phyloP scores from a whole-genome alignment of 2,888 invertebrate genomes.

The Calameuta pallipes region DNA sequence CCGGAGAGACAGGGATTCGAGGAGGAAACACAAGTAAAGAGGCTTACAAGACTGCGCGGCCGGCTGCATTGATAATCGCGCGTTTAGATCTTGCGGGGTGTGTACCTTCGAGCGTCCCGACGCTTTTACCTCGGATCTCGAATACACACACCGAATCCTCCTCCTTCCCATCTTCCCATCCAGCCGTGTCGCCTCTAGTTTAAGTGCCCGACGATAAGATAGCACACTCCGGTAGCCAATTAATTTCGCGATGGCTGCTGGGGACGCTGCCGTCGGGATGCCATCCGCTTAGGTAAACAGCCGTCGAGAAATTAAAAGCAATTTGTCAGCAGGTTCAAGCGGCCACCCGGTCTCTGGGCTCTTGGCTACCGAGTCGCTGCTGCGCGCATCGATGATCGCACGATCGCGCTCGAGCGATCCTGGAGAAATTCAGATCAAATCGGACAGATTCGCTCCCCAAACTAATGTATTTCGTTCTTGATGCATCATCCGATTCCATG shows the following conservation, averaged over 20 bases:
- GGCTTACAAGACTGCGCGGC: conserved; percentile 47
- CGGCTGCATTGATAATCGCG: conserved; percentile 59
- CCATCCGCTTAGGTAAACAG: conserved; percentile 58
- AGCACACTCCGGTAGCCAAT: conserved; percentile 57
- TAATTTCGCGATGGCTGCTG: conserved; percentile 56
- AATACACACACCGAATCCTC: too few species aligned
- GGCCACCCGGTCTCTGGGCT: conserved; percentile 13
- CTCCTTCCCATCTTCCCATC: too few species aligned
- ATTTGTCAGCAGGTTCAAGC: conserved; percentile 57
- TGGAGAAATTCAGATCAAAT: not conserved
- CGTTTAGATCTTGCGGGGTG: conserved; percentile 55
- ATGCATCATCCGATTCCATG: too few species aligned
- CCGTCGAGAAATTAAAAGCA: conserved; percentile 65
- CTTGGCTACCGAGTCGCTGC: conserved; percentile 6
- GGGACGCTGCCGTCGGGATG: too few species aligned
- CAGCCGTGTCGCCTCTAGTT: conserved; percentile 37
- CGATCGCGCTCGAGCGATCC: not conserved
- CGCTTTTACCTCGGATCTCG: not conserved
- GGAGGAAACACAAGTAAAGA: conserved; percentile 51
- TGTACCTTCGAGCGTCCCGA: conserved; percentile 38
- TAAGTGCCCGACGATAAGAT: conserved; percentile 65
- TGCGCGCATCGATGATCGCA: conserved; percentile 4
- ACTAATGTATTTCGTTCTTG: too few species aligned
- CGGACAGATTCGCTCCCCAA: too few species aligned
- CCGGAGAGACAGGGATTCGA: conserved; percentile 28